Conservation (phyloP, 2,888 invertebrate genomes). For the Phasia obesa region DNA sequence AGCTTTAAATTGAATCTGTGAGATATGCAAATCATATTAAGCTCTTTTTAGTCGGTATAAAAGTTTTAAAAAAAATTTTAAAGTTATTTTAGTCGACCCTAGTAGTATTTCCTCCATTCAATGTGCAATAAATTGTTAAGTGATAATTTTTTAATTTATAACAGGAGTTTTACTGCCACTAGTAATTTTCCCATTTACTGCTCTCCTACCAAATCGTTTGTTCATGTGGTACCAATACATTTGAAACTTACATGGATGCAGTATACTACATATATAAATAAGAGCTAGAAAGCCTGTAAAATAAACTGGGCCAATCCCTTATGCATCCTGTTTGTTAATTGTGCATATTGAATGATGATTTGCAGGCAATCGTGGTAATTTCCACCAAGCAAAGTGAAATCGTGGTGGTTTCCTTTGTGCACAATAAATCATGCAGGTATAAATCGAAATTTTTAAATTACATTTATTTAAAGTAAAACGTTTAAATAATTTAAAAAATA, state of each 20-base stretch:
- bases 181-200: not conserved
- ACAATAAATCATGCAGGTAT: conserved; percentile 13
- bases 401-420: conserved; percentile 16
- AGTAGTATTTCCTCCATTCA: not conserved
- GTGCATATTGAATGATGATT: conserved; percentile 50
- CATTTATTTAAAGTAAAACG: not conserved
- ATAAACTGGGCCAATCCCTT: conserved; percentile 34
- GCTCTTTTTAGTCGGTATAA: not conserved
- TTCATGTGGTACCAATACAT: not conserved
- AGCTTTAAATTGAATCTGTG: not conserved
- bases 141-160: conserved; percentile 2
- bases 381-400: conserved; percentile 13
- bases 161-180: not conserved
- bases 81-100: too few species aligned
- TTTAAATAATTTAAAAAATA: too few species aligned
- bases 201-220: not conserved
- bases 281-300: conserved; percentile 11
- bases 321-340: conserved; percentile 44
- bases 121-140: conserved; percentile 11
- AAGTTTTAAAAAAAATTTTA: not conserved
- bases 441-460: not conserved
- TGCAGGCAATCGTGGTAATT: conserved; percentile 42
- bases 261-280: not conserved
- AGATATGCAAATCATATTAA: conserved; percentile 24
- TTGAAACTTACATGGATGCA: not conserved